Percentiles rank a stretch among this genome's conserved stretches.
These are phyloP conservation scores for Anomalospiza imberbis DNA, from an alignment of 2,797 vertebrate species.

Conservation along the genomic window DNA sequence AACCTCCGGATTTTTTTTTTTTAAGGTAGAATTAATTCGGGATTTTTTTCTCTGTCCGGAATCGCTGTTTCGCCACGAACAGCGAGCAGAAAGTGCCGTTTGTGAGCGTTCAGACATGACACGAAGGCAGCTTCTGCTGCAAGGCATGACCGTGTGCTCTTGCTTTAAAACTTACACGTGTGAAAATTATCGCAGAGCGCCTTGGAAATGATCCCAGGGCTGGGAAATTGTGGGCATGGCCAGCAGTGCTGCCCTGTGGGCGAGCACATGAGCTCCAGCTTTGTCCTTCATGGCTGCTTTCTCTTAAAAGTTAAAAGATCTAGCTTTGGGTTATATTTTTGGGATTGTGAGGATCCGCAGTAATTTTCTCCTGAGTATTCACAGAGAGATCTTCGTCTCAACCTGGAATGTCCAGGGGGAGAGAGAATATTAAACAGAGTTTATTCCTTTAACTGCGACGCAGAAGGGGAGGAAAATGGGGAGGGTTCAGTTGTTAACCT, in stretches of 20 bases:
- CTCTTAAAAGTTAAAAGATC: not conserved
- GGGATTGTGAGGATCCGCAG: not conserved
- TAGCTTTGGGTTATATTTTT: not conserved
- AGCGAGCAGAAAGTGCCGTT: not conserved
- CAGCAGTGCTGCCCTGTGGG: not conserved
- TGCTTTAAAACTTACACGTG: not conserved
- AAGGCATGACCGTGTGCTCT: not conserved
- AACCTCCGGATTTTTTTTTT: not conserved
- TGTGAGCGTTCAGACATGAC: not conserved
- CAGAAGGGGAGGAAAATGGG: not conserved
- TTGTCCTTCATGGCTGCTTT: not conserved
- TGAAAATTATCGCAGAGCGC: not conserved
- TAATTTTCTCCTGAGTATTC: not conserved
- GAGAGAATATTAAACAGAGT: not conserved
- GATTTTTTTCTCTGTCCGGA: rapidly evolving
- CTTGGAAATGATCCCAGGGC: not conserved
- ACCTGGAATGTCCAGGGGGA: not conserved
- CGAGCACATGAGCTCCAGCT: not conserved
- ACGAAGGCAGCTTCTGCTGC: not conserved
- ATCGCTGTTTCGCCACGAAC: rapidly evolving
- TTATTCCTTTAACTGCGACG: not conserved
- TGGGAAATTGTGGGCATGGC: not conserved
- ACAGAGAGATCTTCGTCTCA: not conserved
- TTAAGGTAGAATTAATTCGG: too few relatives aligned
- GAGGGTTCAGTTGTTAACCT: not conserved